Evolutionary conservation across 2,113 vertebrate species (phyloP).

Genomic region (Saguinus midas): DNA sequence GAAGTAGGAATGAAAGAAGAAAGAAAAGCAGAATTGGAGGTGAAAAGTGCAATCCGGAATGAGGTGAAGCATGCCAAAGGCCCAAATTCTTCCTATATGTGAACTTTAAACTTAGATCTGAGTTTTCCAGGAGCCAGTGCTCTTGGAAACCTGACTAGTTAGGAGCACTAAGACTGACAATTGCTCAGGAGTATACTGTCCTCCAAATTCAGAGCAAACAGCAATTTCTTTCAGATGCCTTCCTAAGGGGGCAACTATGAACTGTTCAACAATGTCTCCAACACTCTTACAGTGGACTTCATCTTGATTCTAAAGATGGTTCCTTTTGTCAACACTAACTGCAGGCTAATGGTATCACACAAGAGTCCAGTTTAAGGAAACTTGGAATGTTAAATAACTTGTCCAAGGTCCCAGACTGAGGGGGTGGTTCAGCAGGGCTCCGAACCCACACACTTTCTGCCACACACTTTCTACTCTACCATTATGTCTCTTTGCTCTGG

Average conservation of each 20-base stretch:
- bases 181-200: neutral
- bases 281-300: neutral
- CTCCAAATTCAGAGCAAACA: neutral
- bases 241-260: neutral
- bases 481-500: neutral
- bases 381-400: neutral
- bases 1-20: neutral
- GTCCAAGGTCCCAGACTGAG: neutral
- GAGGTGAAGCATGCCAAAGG: neutral
- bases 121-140: neutral
- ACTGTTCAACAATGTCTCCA: neutral
- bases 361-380: neutral
- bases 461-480: neutral
- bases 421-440: neutral
- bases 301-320: neutral
- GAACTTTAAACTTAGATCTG: neutral
- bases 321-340: neutral
- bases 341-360: neutral
- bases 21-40: neutral
- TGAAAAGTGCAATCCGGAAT: neutral
- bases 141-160: neutral
- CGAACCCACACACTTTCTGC: neutral
- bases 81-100: neutral
- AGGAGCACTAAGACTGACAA: neutral
- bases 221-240: neutral